Evolutionary conservation across 1,140 invertebrate genomes (phyloP), one percentile per base, ranked within the genome.

Genomic region (Atta colombica): DNA sequence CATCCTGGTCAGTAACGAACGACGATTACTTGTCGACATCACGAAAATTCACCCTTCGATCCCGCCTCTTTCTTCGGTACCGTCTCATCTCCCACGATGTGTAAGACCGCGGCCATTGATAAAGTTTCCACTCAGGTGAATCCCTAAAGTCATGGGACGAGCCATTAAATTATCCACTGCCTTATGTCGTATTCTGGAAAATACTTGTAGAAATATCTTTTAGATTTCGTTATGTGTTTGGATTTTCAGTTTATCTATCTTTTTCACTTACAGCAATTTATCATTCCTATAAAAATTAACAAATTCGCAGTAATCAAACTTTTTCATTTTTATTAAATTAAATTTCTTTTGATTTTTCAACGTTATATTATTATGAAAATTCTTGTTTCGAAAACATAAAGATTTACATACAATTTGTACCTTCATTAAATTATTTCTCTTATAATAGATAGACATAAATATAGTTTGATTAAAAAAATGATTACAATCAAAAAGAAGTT

Each of bases 1-100:
- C 93, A 95, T 92, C 92, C 95, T 77, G 95, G 95, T 95, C 89
- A 93, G 95, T 95, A 95, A 90, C 87, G 85, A 94, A 96, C 94
- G 93, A 35, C 63, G 66, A 45, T 95, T 84, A 49, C 78, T 72
- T 25, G 39, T 18, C 49, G 25, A 49, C 28, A 86, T 87, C 78
- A 78, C 77, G 66, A 88, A 85, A 88, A 78, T 90, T 69, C 84
- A 74, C 53, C 55, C 31, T 58, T 60, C 72, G 10, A 75, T 60
- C 61, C 55, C 45, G n/a, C 69, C 78, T 60, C 66, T 49, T 88
- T 74, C 80, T 69, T 88, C 82, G 61, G 35, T 51, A 28, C 18
- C 55, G 49, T 35, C 35, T 77, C 77, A 31, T 60, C 21, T 45
- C 39, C 39, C 12, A 35, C 69, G 55, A 74, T 61, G 39, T 74